Evolutionary conservation across 2,888 invertebrate genomes (phyloP).

Genomic region (Xestia rhomboidea): DNA sequence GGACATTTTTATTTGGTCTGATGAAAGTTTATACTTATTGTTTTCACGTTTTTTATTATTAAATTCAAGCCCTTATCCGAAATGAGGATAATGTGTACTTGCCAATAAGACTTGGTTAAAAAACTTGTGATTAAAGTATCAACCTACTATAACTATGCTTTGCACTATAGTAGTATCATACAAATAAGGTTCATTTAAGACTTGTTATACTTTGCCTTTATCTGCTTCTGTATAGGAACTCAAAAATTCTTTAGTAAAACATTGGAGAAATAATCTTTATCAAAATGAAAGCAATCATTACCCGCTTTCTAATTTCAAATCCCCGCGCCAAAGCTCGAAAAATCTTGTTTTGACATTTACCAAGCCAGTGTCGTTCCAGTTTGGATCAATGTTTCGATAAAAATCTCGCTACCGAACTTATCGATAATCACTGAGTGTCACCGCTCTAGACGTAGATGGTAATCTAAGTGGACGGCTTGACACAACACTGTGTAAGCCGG

Average conservation of each 20-base stretch:
- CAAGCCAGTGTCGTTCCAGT: slow-evolving; percentile 60
- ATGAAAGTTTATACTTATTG: neutral
- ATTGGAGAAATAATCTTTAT: neutral
- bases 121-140: neutral
- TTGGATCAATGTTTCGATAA: slow-evolving; percentile 75
- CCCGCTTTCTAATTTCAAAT: slow-evolving; percentile 62
- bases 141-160: neutral
- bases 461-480: slow-evolving; percentile 72
- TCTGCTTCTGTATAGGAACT: neutral
- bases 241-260: neutral
- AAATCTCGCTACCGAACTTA: slow-evolving; percentile 75
- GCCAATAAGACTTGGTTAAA: neutral
- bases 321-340: slow-evolving; percentile 40
- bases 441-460: slow-evolving; percentile 80
- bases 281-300: slow-evolving; percentile 11
- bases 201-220: neutral
- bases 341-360: slow-evolving; percentile 67
- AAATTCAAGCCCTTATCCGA: neutral
- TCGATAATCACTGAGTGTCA: slow-evolving; percentile 80
- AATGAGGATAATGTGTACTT: neutral
- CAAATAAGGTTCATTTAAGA: neutral
- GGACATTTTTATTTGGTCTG: neutral
- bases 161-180: neutral
- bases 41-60: neutral
- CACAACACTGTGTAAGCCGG: slow-evolving; percentile 72